Percentiles rank a stretch among this genome's conserved stretches.
Evolutionary conservation across 2,888 invertebrate genomes (phyloP).

Genomic region (Neoascia interrupta): DNA sequence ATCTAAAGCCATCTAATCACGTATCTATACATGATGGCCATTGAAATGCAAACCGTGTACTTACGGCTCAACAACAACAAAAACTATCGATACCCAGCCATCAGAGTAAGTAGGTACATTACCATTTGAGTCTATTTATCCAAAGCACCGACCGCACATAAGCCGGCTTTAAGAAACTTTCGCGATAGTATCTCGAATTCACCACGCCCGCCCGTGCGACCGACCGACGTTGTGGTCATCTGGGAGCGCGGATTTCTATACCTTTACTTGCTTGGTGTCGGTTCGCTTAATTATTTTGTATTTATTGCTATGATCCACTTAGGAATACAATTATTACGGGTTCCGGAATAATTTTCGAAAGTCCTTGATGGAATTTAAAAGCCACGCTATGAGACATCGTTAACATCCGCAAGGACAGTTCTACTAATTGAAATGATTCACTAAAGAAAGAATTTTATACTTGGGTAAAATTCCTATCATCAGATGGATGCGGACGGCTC

Average conservation of each 20-base stretch:
- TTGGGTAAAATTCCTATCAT: no score
- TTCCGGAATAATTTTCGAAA: no score
- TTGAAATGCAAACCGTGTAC: slow-evolving; percentile 33
- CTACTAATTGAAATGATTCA: slow-evolving; percentile 42
- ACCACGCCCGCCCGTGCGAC: not conserved
- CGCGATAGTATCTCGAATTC: not conserved
- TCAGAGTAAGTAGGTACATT: no score
- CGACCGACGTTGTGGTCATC: not conserved
- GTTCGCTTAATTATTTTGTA: not conserved
- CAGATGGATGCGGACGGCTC: no score
- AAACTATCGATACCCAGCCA: slow-evolving; percentile 64
- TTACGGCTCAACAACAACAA: slow-evolving; percentile 48
- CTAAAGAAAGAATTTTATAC: not conserved
- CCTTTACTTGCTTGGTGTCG: not conserved
- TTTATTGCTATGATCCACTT: not conserved
- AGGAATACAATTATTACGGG: no score
- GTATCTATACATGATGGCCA: slow-evolving; percentile 6
- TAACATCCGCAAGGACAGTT: not conserved
- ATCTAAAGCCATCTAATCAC: no score
- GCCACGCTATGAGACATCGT: slow-evolving; percentile 4
- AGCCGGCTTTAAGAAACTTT: not conserved
- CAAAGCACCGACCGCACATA: not conserved
- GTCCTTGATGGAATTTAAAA: not conserved
- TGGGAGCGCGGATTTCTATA: not conserved
- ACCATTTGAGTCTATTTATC: slow-evolving; percentile 8